These are phyloP conservation scores for Brachyistius frenatus DNA, from an alignment of 2,113 vertebrate species.

Conservation along the genomic window DNA sequence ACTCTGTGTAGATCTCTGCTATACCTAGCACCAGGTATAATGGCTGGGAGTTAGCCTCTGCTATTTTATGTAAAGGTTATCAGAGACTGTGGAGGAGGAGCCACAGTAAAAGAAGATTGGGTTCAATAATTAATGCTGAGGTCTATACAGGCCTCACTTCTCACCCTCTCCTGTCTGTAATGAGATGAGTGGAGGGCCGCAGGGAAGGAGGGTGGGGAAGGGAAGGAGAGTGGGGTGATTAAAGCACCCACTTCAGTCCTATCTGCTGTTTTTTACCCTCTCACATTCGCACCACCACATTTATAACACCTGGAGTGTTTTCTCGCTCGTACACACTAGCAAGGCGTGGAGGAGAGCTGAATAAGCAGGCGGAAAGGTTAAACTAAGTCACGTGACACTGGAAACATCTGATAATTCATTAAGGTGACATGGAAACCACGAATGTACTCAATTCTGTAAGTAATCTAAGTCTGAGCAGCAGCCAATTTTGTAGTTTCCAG, in stretches of 20 bases:
- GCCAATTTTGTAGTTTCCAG: slow-evolving; percentile 6
- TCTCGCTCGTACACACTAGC: background rate
- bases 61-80: slow-evolving; percentile 75
- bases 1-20: background rate
- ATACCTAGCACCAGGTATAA: slow-evolving; percentile 28
- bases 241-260: slow-evolving; percentile 17
- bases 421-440: slow-evolving; percentile 48
- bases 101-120: slow-evolving; percentile 71
- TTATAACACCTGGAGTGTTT: slow-evolving; percentile 40
- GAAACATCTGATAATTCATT: slow-evolving; percentile 64
- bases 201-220: slow-evolving; percentile 34
- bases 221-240: slow-evolving; percentile 52
- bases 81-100: slow-evolving; percentile 69
- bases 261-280: slow-evolving; percentile 9
- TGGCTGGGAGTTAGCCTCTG: slow-evolving; percentile 58
- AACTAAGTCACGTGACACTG: slow-evolving; percentile 54
- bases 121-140: slow-evolving; percentile 82
- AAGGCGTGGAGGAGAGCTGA: slow-evolving; percentile 24
- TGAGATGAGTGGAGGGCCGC: slow-evolving; percentile 69
- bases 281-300: slow-evolving; percentile 19
- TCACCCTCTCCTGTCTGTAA: slow-evolving; percentile 69
- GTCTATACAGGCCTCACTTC: slow-evolving; percentile 70
- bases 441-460: slow-evolving; percentile 36
- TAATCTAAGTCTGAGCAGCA: slow-evolving; percentile 30
- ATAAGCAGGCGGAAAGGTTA: slow-evolving; percentile 51